phyloP scores from a whole-genome alignment of 2,113 vertebrate genomes.

The Chauna torquata region DNA sequence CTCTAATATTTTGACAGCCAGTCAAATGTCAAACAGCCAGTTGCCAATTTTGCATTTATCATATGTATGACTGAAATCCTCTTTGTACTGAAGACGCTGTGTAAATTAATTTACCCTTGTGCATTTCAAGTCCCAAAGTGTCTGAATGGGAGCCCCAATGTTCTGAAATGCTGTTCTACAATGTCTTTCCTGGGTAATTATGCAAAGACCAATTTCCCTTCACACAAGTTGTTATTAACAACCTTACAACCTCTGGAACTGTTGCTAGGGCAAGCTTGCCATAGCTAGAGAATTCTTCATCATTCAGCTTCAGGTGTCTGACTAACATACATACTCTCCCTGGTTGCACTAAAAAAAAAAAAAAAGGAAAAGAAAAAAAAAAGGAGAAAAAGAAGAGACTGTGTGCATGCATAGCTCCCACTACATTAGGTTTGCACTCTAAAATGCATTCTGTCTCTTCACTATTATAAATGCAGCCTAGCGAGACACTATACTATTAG shows the following conservation, averaged over 20 bases:
- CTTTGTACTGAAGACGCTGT: neutral
- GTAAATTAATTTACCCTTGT: neutral
- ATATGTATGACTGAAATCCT: neutral
- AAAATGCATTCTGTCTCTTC: neutral
- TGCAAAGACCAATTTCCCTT: neutral
- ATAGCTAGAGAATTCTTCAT: neutral
- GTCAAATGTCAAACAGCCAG: neutral
- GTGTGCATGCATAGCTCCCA: rapidly evolving
- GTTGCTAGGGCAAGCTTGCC: neutral
- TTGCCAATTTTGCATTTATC: neutral
- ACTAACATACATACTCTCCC: neutral
- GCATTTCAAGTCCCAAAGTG: neutral
- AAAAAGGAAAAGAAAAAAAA: neutral
- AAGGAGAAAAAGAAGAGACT: neutral
- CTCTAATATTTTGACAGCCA: neutral
- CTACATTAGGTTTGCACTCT: neutral
- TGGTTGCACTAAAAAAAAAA: neutral
- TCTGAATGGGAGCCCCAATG: neutral
- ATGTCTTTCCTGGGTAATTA: neutral
- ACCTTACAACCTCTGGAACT: neutral
- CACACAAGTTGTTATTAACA: neutral
- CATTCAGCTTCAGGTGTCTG: neutral
- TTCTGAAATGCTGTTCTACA: neutral
- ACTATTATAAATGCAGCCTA: neutral
- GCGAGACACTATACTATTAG: neutral